These are phyloP conservation scores for Fregata magnificens DNA, from an alignment of 2,113 vertebrate species.

Conservation along the genomic window DNA sequence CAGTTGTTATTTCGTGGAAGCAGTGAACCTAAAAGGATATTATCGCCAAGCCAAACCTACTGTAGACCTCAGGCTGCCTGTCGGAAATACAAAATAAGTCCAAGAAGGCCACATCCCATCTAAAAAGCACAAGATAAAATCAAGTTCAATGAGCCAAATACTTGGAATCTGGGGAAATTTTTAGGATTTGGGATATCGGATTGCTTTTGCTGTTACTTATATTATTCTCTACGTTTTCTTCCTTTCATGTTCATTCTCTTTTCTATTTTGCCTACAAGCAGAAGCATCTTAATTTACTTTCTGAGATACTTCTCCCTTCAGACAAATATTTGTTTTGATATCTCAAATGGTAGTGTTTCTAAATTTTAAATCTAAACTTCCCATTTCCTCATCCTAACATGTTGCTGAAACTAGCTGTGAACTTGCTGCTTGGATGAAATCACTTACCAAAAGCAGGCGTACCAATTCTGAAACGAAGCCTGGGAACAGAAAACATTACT, in stretches of 20 bases:
- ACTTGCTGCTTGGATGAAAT: not conserved
- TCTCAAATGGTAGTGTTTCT: fast-evolving
- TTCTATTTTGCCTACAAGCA: not conserved
- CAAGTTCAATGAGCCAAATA: not conserved
- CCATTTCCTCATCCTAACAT: not conserved
- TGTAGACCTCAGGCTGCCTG: not conserved
- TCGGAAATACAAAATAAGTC: not conserved
- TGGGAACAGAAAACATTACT: not conserved
- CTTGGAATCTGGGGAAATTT: not conserved
- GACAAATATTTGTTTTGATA: not conserved
- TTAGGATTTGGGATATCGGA: not conserved
- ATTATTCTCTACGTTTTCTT: not conserved
- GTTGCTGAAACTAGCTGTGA: not conserved
- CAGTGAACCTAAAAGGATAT: not conserved
- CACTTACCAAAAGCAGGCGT: not conserved
- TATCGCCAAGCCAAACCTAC: not conserved
- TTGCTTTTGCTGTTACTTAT: not conserved
- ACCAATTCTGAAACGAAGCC: not conserved
- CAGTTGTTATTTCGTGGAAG: not conserved
- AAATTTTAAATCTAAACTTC: not conserved
- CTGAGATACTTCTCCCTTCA: not conserved
- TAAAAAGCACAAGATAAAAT: not conserved
- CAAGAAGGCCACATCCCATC: not conserved
- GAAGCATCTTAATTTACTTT: not conserved
- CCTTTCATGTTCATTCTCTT: not conserved